Percentiles rank a stretch among this genome's conserved stretches.
Conservation (phyloP, 2,888 invertebrate species). For the Leptopilina myrica region DNA sequence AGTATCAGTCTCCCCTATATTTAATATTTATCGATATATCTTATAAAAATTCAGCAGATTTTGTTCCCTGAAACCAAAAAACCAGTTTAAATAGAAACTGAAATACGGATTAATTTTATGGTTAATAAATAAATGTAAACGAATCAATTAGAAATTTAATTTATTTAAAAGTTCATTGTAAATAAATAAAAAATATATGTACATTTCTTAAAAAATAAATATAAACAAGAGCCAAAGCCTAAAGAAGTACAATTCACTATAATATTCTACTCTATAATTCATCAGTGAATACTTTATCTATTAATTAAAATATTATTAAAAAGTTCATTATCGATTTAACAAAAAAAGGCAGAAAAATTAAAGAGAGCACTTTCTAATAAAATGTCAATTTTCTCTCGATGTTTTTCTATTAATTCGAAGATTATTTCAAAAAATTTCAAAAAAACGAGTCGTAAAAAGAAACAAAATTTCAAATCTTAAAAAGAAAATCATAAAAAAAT, state of each 20-base stretch:
- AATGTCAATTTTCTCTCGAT: background rate
- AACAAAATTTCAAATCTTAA: no score
- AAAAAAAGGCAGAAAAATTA: background rate
- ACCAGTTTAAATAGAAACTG: no score
- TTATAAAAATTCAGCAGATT: no score
- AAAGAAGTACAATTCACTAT: background rate
- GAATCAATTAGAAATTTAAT: background rate
- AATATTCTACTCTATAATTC: background rate
- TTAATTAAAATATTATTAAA: slow-evolving; percentile 22
- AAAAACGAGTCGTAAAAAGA: no score
- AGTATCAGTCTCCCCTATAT: no score
- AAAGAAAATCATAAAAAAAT: no score
- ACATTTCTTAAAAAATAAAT: slow-evolving; percentile 34
- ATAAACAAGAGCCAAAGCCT: slow-evolving; percentile 14
- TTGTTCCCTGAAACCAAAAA: no score
- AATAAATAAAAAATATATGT: slow-evolving; percentile 32
- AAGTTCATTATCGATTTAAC: slow-evolving; percentile 2
- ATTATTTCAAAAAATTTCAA: background rate
- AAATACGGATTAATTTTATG: no score
- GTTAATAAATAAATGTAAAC: background rate
- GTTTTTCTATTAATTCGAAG: background rate
- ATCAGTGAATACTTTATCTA: slow-evolving; percentile 2
- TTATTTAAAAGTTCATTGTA: slow-evolving; percentile 5
- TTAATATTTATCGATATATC: no score
- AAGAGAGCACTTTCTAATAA: background rate